phyloP scores from a whole-genome alignment of 1,140 invertebrate genomes.

The Calephelis nemesis region DNA sequence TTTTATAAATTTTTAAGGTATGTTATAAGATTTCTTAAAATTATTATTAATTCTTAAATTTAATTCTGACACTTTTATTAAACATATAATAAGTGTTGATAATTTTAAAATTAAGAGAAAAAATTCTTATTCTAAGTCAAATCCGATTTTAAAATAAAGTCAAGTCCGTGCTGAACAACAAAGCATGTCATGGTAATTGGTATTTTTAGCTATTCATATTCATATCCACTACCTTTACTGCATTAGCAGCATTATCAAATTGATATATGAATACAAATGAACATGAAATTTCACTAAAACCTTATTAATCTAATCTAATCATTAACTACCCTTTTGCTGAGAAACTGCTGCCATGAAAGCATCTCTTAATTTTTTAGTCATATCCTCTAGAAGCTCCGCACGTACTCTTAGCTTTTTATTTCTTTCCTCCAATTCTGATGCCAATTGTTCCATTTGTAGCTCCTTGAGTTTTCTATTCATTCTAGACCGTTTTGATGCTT shows the following conservation, averaged over 20 bases:
- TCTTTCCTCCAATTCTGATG: slow-evolving; percentile 62
- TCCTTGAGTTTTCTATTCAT: slow-evolving; percentile 86
- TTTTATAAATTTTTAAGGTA: slow-evolving; percentile 6
- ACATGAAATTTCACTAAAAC: slow-evolving; percentile 27
- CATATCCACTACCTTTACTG: slow-evolving; percentile 18
- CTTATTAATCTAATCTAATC: background rate
- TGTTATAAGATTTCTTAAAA: slow-evolving; percentile 17
- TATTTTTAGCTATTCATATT: slow-evolving; percentile 19
- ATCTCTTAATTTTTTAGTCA: slow-evolving; percentile 65
- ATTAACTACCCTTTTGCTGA: slow-evolving; percentile 47
- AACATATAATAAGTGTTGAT: slow-evolving; percentile 43
- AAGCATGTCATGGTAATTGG: slow-evolving; percentile 27
- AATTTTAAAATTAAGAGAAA: slow-evolving; percentile 30
- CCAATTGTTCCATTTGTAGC: slow-evolving; percentile 66
- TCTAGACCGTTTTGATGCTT: slow-evolving; percentile 85
- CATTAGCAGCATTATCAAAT: slow-evolving; percentile 1
- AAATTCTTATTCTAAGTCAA: slow-evolving; percentile 39
- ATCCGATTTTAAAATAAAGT: slow-evolving; percentile 16
- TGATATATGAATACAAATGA: slow-evolving; percentile 45
- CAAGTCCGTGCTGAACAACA: slow-evolving; percentile 19
- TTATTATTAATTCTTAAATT: slow-evolving; percentile 22
- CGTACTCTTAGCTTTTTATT: slow-evolving; percentile 66
- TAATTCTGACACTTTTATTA: slow-evolving; percentile 36
- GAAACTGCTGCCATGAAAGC: slow-evolving; percentile 67
- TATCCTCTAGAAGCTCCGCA: slow-evolving; percentile 63